phyloP scores from a whole-genome alignment of 92 coral and sea anemone species.

The Zoanthus gigantus region DNA sequence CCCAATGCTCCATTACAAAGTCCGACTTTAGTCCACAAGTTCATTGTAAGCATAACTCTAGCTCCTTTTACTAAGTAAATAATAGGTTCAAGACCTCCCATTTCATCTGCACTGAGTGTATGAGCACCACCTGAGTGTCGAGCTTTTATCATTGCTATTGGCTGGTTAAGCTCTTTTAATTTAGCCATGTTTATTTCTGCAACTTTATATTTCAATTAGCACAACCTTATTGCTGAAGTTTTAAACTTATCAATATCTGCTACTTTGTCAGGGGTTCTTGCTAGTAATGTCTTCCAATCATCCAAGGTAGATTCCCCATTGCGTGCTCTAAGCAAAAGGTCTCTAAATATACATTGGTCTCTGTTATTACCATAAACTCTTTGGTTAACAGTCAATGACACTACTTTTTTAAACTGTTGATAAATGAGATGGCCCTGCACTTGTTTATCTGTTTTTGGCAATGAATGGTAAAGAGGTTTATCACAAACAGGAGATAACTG shows the following conservation, averaged over 20 bases:
- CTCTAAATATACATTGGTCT: conserved; percentile 62
- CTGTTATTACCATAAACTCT: conserved; percentile 63
- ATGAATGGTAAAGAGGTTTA: conserved; percentile 62
- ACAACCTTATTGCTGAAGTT: conserved; percentile 58
- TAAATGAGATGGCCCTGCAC: conserved; percentile 61
- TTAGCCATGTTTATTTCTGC: conserved; percentile 64
- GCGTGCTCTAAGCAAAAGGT: conserved; percentile 64
- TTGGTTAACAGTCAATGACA: conserved; percentile 65
- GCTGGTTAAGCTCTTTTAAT: not conserved
- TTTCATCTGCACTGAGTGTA: conserved; percentile 29
- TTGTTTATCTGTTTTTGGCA: conserved; percentile 64
- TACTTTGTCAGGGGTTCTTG: conserved; percentile 63
- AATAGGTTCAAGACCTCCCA: conserved; percentile 60
- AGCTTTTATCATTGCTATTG: conserved; percentile 39
- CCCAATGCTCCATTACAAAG: conserved; percentile 64
- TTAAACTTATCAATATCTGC: conserved; percentile 45
- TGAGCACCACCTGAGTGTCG: too few species aligned
- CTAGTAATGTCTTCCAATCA: conserved; percentile 67
- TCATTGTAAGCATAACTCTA: conserved; percentile 11
- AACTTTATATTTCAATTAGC: conserved; percentile 59
- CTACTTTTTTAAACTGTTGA: conserved; percentile 65
- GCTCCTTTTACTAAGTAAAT: conserved; percentile 51
- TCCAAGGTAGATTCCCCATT: conserved; percentile 71
- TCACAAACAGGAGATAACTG: conserved; percentile 74
- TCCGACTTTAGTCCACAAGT: conserved; percentile 52